Conservation (phyloP, 2,888 invertebrate species). For the Heliconius cydno region DNA sequence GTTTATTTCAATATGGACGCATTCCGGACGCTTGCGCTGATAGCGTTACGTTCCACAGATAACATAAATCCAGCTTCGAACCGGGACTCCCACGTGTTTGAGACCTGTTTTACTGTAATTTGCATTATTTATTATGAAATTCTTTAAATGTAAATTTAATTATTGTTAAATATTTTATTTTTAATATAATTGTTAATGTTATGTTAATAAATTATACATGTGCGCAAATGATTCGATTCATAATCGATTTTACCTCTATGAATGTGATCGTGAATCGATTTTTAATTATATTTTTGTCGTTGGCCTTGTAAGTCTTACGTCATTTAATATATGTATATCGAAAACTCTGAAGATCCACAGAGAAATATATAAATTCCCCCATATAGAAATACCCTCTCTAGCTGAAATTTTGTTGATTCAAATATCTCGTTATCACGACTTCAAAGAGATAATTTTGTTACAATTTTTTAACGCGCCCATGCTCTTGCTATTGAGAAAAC, state of each 20-base stretch:
- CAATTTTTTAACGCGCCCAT: background rate
- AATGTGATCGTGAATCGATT: too few species aligned
- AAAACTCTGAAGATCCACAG: background rate
- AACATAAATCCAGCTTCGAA: constrained; percentile 51
- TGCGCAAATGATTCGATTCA: too few species aligned
- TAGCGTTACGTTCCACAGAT: constrained; percentile 52
- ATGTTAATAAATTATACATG: background rate
- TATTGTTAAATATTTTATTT: constrained; percentile 2
- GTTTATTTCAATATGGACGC: constrained; percentile 48
- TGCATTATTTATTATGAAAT: constrained; percentile 44
- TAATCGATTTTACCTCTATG: too few species aligned
- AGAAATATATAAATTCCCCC: background rate
- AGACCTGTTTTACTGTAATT: constrained; percentile 47
- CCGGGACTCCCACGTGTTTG: constrained; percentile 52
- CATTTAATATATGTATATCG: background rate
- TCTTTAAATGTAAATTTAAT: constrained; percentile 25
- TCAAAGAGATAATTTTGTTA: background rate
- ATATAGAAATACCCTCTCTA: background rate
- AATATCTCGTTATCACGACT: constrained; percentile 9
- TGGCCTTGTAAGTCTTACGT: background rate
- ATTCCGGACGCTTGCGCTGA: constrained; percentile 49
- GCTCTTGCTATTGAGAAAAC: background rate
- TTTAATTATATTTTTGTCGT: too few species aligned
- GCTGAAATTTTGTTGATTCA: constrained; percentile 1
- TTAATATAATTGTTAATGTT: background rate